Evolutionary conservation across 2,888 invertebrate species (phyloP), one percentile per base, ranked within the genome.

Genomic region (Lapara coniferarum): DNA sequence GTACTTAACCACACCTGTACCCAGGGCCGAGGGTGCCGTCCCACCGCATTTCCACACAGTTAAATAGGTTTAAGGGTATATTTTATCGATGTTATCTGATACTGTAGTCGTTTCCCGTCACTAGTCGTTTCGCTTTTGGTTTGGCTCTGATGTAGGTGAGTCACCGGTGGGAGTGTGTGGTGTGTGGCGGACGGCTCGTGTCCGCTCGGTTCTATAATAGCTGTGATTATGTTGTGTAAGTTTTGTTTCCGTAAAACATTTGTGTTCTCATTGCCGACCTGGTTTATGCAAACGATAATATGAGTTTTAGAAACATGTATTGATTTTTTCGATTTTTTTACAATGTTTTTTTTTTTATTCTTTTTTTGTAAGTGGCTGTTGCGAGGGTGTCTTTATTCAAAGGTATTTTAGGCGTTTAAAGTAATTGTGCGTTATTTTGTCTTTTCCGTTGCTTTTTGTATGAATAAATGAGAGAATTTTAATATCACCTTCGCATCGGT

Each of bases 281-380:
- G 63, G 46, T 63, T 44, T 46, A 59, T 49, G 63, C 19, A 63
- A 63, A 44, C 44, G n/a, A 59, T 14, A 46, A 46, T 30, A 30
- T 59, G 44, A 72, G 74, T 80, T 86, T 87, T 84, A 76, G 78
- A 80, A 78, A 79, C 72, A 71, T 72, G 79, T 80, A 78, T 83
- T 80, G 77, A 76, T 72, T 83, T 81, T 81, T 85, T 85, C 77
- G 81, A 84, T 73, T 77, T 78, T 78, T 85, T 81, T 85, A 84
- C 80, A 84, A 71, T 69, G 73, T 78, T 77, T 73, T 71, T 72
- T 80, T 80, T 78, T 81, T 80, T 56, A 56, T 56, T 59, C 59
- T 19, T 46, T 59, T 63, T 10, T 49, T 49, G 10, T 63, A 19
- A 19, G 19, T 56, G 63, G 19, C 19, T 19, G 63, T 19, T 49